A percentile compares a stretch with the other conserved stretches of the same genome.
phyloP scores from a whole-genome alignment of 2,797 vertebrate species.

The Gadopsis marmoratus region DNA sequence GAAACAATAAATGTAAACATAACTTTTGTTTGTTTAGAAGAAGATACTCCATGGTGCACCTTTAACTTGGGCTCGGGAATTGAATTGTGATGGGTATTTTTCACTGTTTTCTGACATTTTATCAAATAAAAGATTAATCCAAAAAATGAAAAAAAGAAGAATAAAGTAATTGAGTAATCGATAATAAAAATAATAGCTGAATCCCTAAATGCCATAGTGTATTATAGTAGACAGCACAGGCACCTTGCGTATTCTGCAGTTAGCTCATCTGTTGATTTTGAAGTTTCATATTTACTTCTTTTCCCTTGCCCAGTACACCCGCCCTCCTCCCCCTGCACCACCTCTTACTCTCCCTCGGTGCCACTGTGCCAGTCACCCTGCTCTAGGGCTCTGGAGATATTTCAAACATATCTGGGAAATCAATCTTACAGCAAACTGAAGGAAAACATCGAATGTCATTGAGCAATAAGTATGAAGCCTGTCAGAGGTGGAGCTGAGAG shows the following conservation, averaged over 20 bases:
- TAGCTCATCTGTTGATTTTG: slow-evolving; percentile 27
- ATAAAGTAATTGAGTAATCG: not conserved
- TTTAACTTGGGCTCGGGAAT: not conserved
- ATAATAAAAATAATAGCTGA: not conserved
- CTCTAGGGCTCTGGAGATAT: slow-evolving; percentile 93
- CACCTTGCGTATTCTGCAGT: not conserved
- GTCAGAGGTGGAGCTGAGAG: slow-evolving; percentile 93
- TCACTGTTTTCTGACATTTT: not conserved
- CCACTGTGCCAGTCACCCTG: slow-evolving; percentile 84
- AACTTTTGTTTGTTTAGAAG: not conserved
- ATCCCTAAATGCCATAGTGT: not conserved
- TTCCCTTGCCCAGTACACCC: slow-evolving; percentile 36
- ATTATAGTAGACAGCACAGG: not conserved
- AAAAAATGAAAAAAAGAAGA: not conserved
- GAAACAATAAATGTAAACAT: not conserved
- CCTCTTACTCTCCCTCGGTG: slow-evolving; percentile 50
- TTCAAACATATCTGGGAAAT: slow-evolving; percentile 94
- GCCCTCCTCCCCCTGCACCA: slow-evolving; percentile 33
- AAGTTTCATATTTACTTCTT: slow-evolving; percentile 34
- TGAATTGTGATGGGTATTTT: not conserved
- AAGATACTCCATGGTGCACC: not conserved
- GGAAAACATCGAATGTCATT: slow-evolving; percentile 97
- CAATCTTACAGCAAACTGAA: slow-evolving; percentile 97
- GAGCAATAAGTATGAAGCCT: slow-evolving; percentile 95
- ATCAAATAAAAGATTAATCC: not conserved